Conservation (phyloP, 2,797 vertebrate genomes). For the Acanthopagrus latus region DNA sequence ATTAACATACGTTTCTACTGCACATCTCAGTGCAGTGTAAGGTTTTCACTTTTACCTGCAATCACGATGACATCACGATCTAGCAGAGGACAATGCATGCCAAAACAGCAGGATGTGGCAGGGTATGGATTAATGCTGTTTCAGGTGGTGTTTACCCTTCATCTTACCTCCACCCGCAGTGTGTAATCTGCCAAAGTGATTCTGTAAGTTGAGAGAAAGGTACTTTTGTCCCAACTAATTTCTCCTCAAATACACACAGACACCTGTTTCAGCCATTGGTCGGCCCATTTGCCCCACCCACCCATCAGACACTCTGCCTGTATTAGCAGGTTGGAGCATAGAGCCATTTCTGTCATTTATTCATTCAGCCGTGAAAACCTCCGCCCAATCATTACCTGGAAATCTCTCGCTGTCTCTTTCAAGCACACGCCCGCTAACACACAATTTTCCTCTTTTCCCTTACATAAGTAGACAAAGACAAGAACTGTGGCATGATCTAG, state of each 20-base stretch:
- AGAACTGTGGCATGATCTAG: constrained; percentile 44
- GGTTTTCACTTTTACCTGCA: neutral
- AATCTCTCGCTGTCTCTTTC: constrained; percentile 26
- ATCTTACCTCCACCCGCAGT: constrained; percentile 5
- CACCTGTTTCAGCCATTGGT: constrained; percentile 43
- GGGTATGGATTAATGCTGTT: constrained; percentile 15
- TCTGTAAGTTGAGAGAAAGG: constrained; percentile 38
- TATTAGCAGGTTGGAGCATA: constrained; percentile 47
- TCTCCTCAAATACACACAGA: constrained; percentile 53
- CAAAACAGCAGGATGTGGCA: neutral
- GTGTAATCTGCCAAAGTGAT: constrained; percentile 17
- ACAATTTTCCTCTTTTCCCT: constrained; percentile 24
- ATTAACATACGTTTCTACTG: neutral
- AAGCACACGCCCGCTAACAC: constrained; percentile 3
- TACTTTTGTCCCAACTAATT: constrained; percentile 31
- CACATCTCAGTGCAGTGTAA: neutral
- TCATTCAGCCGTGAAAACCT: constrained; percentile 63
- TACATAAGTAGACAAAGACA: constrained; percentile 37
- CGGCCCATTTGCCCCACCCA: constrained; percentile 30
- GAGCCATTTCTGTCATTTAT: constrained; percentile 57
- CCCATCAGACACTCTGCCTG: constrained; percentile 35
- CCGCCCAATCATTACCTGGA: constrained; percentile 62
- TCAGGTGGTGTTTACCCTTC: constrained; percentile 7
- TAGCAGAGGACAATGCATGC: neutral
- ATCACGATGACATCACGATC: neutral